A percentile compares a stretch with the other conserved stretches of the same genome.
These are phyloP conservation scores for Kryphioiulus occultus DNA, from an alignment of 2,888 invertebrate species.

Conservation along the genomic window DNA sequence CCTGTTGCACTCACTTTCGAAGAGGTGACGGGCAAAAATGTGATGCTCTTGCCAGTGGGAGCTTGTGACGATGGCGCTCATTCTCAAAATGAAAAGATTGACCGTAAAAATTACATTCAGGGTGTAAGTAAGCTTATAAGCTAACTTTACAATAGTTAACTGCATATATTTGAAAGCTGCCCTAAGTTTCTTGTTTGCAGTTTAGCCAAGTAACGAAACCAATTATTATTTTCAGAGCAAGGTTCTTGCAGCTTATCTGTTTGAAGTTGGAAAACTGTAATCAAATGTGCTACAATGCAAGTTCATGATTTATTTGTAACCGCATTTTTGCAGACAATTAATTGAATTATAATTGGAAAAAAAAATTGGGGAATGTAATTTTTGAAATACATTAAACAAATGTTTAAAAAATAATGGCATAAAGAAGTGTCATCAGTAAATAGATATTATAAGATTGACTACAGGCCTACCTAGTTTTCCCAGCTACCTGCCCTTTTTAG, in stretches of 20 bases:
- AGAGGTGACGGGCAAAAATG: slow-evolving; percentile 90
- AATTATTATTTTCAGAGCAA: slow-evolving; percentile 76
- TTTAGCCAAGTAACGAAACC: no score
- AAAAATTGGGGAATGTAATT: not conserved
- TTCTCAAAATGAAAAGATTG: slow-evolving; percentile 97
- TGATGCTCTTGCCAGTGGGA: slow-evolving; percentile 93
- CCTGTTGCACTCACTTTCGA: slow-evolving; percentile 91
- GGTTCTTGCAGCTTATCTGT: slow-evolving; percentile 86
- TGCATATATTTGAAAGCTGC: not conserved
- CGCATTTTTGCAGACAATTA: not conserved
- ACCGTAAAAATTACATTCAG: slow-evolving; percentile 89
- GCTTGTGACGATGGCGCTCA: slow-evolving; percentile 97
- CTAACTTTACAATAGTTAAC: not conserved
- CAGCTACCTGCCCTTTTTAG: not conserved
- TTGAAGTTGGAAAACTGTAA: slow-evolving; percentile 69
- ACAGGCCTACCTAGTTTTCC: not conserved
- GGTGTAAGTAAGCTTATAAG: slow-evolving; percentile 71
- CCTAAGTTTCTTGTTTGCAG: no score
- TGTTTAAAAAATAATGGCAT: not conserved
- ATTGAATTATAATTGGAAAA: not conserved
- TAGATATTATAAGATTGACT: not conserved
- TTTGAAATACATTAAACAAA: not conserved
- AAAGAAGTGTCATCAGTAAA: not conserved
- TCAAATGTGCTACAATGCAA: not conserved
- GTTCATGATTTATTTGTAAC: not conserved